phyloP scores from a whole-genome alignment of 2,113 vertebrate genomes.

The Oreotrochilus melanogaster region DNA sequence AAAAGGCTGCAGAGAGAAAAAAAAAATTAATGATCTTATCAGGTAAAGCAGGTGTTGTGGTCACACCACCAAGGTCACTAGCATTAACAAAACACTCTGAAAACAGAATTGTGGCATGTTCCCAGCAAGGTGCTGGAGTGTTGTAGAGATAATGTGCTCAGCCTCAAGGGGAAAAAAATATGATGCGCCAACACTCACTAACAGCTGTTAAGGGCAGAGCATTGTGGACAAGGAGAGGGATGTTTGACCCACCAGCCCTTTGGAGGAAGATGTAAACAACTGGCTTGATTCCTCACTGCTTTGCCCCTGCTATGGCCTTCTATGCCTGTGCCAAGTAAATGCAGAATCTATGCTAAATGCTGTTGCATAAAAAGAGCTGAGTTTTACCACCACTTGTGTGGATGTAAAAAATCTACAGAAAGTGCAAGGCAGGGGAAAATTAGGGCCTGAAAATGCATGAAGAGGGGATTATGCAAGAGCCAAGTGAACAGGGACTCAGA shows the following conservation, averaged over 20 bases:
- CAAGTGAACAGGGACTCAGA: neutral
- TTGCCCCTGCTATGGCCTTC: neutral
- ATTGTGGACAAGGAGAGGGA: neutral
- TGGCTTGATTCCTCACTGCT: constrained; percentile 8
- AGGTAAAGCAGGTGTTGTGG: constrained; percentile 72
- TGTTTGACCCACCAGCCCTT: constrained; percentile 43
- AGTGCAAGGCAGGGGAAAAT: neutral
- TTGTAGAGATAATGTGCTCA: constrained; percentile 33
- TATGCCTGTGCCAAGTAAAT: neutral
- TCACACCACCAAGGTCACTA: constrained; percentile 61
- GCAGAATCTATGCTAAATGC: neutral
- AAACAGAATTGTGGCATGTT: constrained; percentile 22
- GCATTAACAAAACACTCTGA: constrained; percentile 30
- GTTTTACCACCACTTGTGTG: neutral
- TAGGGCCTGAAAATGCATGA: neutral
- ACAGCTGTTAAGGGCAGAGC: constrained; percentile 51
- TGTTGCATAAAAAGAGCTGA: neutral
- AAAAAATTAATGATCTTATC: constrained; percentile 69
- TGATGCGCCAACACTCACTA: neutral
- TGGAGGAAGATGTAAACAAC: constrained; percentile 38
- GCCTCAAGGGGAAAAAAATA: constrained; percentile 23
- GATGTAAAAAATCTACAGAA: neutral
- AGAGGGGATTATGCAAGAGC: neutral
- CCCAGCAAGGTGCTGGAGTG: constrained; percentile 43
- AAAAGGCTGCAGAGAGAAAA: constrained; percentile 3